Evolutionary conservation across 2,113 vertebrate genomes (phyloP), one percentile per base, ranked within the genome.

Genomic region (Camelus bactrianus): DNA sequence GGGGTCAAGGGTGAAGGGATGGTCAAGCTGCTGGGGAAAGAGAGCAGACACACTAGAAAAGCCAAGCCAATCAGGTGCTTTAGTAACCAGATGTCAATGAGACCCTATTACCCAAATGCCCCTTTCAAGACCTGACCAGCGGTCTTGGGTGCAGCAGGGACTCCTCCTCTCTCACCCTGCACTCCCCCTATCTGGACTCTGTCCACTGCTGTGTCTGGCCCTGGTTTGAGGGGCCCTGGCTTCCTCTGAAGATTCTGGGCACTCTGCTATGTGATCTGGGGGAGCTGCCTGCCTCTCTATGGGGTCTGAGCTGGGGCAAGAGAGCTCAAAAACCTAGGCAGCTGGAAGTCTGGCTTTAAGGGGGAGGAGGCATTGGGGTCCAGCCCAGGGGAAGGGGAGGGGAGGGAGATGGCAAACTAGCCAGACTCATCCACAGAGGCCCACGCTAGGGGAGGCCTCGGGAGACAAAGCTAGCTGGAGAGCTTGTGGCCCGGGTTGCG

Each of bases 51-150:
- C 98, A 98, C 99, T 98, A 99, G 99, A 99, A 99, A 99, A 99
- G 99, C 98, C 99, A 98, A 99, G 99, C 99, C 99, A 98, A 98
- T 99, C 99, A 98, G 99, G 99, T 98, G 98, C 99, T 99, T 99
- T 99, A 99, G 99, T 99, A 99, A 99, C 98, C 98, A 98, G 98
- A 98, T 98, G 98, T 97, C 98, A 98, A 98, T 94, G 98, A 98
- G 98, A 99, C 98, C 99, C 99, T 99, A 99, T 99, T 99, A 99
- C 99, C 98, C 99, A 99, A 99, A 99, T 99, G 99, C 99, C 99
- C 99, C 99, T 98, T 96, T 93, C 52, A 46, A 97, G 96, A 60
- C 91, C 64, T 88, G 84, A 65, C n/a, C 48, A 67, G 35, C 13
- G 8, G 16, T 54, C n/a, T 11, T 11, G 93, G 77, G 93, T 82